These are phyloP conservation scores for Colius striatus DNA, from an alignment of 2,113 vertebrate species.

Conservation along the genomic window DNA sequence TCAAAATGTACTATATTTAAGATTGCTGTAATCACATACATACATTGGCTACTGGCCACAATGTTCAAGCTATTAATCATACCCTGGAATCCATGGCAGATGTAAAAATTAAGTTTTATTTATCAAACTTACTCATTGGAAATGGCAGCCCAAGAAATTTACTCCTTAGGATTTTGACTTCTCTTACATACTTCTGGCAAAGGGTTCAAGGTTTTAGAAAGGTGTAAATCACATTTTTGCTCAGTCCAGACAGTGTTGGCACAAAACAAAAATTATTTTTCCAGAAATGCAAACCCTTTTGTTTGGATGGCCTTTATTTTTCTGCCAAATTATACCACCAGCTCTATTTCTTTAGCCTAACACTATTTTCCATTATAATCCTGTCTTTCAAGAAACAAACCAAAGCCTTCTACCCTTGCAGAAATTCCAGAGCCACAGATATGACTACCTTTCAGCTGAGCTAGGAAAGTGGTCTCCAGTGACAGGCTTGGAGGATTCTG, in stretches of 20 bases:
- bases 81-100: constrained; percentile 45
- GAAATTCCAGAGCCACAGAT: constrained; percentile 16
- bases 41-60: constrained; percentile 52
- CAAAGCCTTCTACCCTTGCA: constrained; percentile 33
- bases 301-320: constrained; percentile 65
- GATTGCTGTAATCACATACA: constrained; percentile 60
- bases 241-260: constrained; percentile 58
- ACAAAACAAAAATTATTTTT: constrained; percentile 59
- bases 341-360: constrained; percentile 51
- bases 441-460: background rate
- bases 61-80: constrained; percentile 58
- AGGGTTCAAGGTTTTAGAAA: constrained; percentile 56
- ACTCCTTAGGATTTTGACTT: constrained; percentile 27
- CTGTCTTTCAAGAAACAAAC: constrained; percentile 48
- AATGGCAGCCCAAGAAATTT: constrained; percentile 49
- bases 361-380: constrained; percentile 36
- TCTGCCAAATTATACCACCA: constrained; percentile 64
- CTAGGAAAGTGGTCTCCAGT: background rate
- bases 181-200: constrained; percentile 49
- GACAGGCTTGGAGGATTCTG: background rate
- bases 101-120: constrained; percentile 69
- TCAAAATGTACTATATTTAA: constrained; percentile 52
- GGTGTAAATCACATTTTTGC: constrained; percentile 68
- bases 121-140: constrained; percentile 57
- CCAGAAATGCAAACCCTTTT: constrained; percentile 48